Evolutionary conservation across 92 coral and sea anemone genomes (phyloP).

Genomic region (Nematostella vectensis): DNA sequence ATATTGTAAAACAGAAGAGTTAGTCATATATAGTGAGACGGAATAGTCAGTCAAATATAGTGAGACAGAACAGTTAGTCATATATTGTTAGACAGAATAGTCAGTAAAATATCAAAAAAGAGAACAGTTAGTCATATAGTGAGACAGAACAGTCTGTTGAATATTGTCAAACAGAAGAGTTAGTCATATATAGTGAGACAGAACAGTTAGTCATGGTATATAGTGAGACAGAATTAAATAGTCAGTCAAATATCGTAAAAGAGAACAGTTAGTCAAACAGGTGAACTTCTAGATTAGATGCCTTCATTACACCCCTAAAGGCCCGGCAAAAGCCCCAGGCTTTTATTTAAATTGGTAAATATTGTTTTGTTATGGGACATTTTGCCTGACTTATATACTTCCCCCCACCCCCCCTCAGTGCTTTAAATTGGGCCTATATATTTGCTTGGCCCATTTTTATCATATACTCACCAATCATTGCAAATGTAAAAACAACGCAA

Average conservation of each 20-base stretch:
- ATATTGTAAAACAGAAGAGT: background rate
- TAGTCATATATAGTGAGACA: background rate
- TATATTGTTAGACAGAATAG: background rate
- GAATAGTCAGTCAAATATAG: background rate
- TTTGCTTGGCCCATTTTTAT: too few species aligned
- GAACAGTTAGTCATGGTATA: background rate
- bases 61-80: background rate
- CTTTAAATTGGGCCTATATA: too few species aligned
- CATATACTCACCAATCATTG: slow-evolving; percentile 96
- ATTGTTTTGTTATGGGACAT: too few species aligned
- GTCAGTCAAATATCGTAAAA: background rate
- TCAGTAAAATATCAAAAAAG: background rate
- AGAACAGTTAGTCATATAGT: background rate
- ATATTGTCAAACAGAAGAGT: background rate
- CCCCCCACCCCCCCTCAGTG: too few species aligned
- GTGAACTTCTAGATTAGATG: too few species aligned
- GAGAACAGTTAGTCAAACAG: background rate
- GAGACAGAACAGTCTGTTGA: background rate
- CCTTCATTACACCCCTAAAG: too few species aligned
- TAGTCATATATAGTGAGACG: background rate
- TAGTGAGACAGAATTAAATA: background rate
- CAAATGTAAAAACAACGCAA: slow-evolving; percentile 82
- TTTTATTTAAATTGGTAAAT: too few species aligned
- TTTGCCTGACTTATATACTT: too few species aligned
- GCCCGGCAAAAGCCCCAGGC: too few species aligned